Evolutionary conservation across 1,140 invertebrate species (phyloP).

Genomic region (Drosophila eugracilis): DNA sequence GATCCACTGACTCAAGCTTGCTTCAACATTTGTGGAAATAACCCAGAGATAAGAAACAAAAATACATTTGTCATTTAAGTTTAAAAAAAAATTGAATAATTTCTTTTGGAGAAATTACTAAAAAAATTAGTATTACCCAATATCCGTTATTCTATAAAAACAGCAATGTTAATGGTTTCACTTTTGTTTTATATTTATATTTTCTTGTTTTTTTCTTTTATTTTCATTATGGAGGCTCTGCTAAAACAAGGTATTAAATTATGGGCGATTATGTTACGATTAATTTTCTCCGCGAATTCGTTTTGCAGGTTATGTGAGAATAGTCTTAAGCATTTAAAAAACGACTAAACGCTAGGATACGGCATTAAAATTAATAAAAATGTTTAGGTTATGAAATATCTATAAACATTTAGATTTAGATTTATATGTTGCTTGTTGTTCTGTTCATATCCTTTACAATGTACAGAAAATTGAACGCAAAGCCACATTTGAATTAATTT

Average conservation of each 20-base stretch:
- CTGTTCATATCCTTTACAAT: slow-evolving; percentile 50
- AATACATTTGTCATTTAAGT: too few species aligned
- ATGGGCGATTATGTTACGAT: slow-evolving; percentile 63
- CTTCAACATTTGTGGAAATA: background rate
- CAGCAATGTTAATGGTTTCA: slow-evolving; percentile 28
- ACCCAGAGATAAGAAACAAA: too few species aligned
- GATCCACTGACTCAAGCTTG: background rate
- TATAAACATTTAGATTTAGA: slow-evolving; percentile 69
- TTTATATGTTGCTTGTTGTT: slow-evolving; percentile 40
- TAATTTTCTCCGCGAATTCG: slow-evolving; percentile 40
- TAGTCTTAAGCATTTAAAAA: slow-evolving; percentile 80
- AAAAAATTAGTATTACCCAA: background rate
- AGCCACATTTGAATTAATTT: slow-evolving; percentile 25
- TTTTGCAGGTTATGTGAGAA: slow-evolving; percentile 75
- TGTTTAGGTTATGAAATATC: slow-evolving; percentile 38
- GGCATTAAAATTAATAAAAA: slow-evolving; percentile 53
- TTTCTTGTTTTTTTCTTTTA: slow-evolving; percentile 34
- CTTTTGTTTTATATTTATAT: slow-evolving; percentile 45
- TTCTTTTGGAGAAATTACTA: too few species aligned
- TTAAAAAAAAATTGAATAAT: too few species aligned
- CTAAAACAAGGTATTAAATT: slow-evolving; percentile 73
- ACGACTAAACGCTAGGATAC: slow-evolving; percentile 71
- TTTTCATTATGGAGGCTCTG: slow-evolving; percentile 53
- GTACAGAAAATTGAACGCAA: slow-evolving; percentile 59
- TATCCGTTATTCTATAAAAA: too few species aligned